Conservation (phyloP, 2,888 invertebrate species). For the Hydrotaea diabolus region DNA sequence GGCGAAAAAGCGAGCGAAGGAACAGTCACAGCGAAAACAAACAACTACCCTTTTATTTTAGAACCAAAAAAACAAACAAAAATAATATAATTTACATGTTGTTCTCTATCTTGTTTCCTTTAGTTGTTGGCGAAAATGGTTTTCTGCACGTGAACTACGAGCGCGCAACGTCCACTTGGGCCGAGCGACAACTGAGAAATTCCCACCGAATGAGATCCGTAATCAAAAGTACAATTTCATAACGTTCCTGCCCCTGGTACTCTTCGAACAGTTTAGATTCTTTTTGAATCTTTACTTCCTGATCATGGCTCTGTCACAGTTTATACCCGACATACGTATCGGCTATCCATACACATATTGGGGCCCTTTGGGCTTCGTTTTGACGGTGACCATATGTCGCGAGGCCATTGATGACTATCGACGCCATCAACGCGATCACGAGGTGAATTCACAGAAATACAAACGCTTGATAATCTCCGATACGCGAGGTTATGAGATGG, state of each 20-base stretch:
- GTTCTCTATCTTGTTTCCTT: constrained; percentile 73
- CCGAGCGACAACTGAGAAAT: constrained; percentile 88
- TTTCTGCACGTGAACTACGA: constrained; percentile 87
- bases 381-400: constrained; percentile 96
- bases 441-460: constrained; percentile 97
- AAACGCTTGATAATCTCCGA: constrained; percentile 86
- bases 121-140: constrained; percentile 91
- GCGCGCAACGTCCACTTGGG: constrained; percentile 90
- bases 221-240: constrained; percentile 99
- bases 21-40: background rate
- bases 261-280: constrained; percentile 99
- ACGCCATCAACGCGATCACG: constrained; percentile 94
- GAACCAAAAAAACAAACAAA: background rate
- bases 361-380: constrained; percentile 98
- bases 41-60: constrained; percentile 11
- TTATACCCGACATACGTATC: constrained; percentile 97
- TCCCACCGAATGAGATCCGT: constrained; percentile 96
- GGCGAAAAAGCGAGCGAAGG: background rate
- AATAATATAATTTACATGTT: constrained; percentile 6
- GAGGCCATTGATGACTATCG: constrained; percentile 98
- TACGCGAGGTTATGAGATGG: constrained; percentile 85
- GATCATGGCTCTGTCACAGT: constrained; percentile 98
- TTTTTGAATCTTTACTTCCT: constrained; percentile 99
- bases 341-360: constrained; percentile 99
- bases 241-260: constrained; percentile 93